Evolutionary conservation across 1,140 invertebrate genomes (phyloP).

Genomic region (Temnothorax curvispinosus): DNA sequence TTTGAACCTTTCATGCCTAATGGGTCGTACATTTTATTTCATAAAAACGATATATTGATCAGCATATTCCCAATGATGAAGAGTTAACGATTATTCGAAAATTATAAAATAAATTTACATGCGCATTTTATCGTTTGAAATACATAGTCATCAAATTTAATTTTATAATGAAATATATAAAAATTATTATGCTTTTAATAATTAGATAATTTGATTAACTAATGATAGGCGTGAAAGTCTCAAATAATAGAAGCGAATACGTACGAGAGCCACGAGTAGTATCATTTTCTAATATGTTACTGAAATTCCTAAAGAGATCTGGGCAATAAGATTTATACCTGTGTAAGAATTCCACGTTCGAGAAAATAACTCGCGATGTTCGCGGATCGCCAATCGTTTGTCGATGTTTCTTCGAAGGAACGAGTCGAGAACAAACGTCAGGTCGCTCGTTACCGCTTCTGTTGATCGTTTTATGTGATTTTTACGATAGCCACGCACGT

Average conservation of each 20-base stretch:
- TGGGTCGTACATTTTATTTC: slow-evolving; percentile 15
- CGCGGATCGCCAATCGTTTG: slow-evolving; percentile 5
- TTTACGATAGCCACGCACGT: slow-evolving; percentile 67
- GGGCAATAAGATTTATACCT: not conserved
- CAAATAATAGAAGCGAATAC: not conserved
- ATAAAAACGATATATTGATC: slow-evolving; percentile 43
- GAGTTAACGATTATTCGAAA: slow-evolving; percentile 32
- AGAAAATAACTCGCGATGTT: slow-evolving; percentile 23
- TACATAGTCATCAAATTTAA: not conserved
- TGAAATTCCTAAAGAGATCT: not conserved
- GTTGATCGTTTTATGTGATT: slow-evolving; percentile 62
- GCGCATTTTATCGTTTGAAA: not conserved
- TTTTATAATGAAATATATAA: not conserved
- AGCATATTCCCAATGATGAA: slow-evolving; percentile 32
- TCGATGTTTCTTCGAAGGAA: slow-evolving; percentile 71
- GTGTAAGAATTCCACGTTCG: slow-evolving; percentile 2
- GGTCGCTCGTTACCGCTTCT: slow-evolving; percentile 64
- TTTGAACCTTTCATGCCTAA: slow-evolving; percentile 47
- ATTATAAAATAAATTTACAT: slow-evolving; percentile 20
- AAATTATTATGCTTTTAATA: not conserved
- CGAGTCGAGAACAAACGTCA: slow-evolving; percentile 57
- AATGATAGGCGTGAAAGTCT: not conserved
- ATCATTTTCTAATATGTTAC: not conserved
- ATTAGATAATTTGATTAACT: not conserved
- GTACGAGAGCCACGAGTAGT: not conserved